Evolutionary conservation across 2,888 invertebrate species (phyloP).

Genomic region (Melipona beecheii): DNA sequence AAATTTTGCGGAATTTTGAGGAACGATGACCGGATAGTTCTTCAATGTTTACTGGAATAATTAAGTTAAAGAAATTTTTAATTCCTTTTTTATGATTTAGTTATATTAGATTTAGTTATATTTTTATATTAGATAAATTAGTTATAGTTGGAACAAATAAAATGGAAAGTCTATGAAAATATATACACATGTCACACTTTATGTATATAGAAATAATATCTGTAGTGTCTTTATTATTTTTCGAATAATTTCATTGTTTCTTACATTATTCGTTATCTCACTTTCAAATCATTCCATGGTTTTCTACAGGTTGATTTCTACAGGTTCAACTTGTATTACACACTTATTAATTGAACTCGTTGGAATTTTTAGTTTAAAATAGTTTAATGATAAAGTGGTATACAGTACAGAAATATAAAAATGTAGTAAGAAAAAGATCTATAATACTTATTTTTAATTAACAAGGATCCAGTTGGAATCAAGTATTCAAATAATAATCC

Average conservation of each 20-base stretch:
- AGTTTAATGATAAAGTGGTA: background rate
- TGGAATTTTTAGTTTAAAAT: background rate
- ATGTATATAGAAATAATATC: background rate
- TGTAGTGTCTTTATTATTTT: background rate
- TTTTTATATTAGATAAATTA: background rate
- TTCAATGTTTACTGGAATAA: background rate
- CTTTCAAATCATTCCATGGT: background rate
- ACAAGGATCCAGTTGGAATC: background rate
- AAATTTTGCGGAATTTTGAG: background rate
- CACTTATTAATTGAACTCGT: background rate
- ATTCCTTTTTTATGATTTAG: background rate
- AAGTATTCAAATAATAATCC: background rate
- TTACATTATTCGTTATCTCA: background rate
- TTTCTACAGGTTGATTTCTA: background rate
- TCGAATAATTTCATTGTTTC: background rate
- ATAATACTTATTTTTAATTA: background rate
- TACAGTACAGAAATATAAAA: background rate
- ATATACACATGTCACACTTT: background rate
- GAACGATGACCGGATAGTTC: background rate
- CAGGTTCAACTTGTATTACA: background rate
- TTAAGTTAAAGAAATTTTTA: background rate
- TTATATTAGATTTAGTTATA: background rate
- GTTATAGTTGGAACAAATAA: background rate
- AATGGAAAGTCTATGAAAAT: background rate
- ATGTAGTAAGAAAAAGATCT: background rate